Evolutionary conservation across 2,888 invertebrate genomes (phyloP).

Genomic region (Drosophila subquinaria): DNA sequence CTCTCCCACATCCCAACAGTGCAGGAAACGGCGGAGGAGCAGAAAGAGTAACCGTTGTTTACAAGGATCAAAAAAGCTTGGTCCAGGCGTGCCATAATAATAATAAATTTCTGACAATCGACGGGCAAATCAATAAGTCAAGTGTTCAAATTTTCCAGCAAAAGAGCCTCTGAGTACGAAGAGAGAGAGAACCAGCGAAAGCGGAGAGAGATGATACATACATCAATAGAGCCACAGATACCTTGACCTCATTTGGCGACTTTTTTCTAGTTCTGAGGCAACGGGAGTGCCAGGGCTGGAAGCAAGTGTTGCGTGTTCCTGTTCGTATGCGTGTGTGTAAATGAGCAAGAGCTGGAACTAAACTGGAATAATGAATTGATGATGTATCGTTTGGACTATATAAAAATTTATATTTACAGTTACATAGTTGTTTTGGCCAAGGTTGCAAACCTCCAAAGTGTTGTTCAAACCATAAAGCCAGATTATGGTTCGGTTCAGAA

Average conservation of each 20-base stretch:
- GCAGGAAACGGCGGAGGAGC: not conserved
- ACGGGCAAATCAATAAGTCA: conserved; percentile 69
- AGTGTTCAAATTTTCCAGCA: conserved; percentile 55
- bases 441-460: too few relatives aligned
- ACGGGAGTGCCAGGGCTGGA: not conserved
- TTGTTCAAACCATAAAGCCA: too few relatives aligned
- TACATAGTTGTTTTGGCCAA: not conserved
- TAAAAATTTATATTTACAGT: not conserved
- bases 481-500: too few relatives aligned
- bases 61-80: conserved; percentile 30
- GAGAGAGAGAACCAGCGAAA: conserved; percentile 1
- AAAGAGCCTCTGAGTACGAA: not conserved
- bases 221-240: conserved; percentile 41
- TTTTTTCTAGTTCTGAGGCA: conserved; percentile 35
- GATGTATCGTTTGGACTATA: conserved; percentile 25
- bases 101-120: conserved; percentile 64
- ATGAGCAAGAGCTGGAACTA: conserved; percentile 14
- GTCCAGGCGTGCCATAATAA: conserved; percentile 62
- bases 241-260: conserved; percentile 73
- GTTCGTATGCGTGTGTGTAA: conserved; percentile 5
- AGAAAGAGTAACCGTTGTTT: not conserved
- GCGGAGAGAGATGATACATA: conserved; percentile 11
- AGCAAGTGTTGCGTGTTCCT: conserved; percentile 10
- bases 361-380: conserved; percentile 20
- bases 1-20: not conserved